These are phyloP conservation scores for Catostomus latipinnis DNA, from an alignment of 2,797 vertebrate species.

Conservation along the genomic window DNA sequence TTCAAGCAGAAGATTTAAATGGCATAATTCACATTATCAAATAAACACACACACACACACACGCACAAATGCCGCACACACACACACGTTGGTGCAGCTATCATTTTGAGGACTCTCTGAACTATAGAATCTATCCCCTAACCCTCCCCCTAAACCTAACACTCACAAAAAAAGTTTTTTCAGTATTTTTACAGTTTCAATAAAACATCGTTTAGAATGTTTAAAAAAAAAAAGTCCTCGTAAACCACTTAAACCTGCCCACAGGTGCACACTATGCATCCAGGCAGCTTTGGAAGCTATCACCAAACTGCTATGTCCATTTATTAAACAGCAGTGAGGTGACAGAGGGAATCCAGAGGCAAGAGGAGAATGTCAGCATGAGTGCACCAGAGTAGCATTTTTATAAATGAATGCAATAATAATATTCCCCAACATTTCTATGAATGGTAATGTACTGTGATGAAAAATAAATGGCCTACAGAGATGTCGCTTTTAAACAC, in stretches of 20 bases:
- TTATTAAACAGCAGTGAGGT: slow-evolving; percentile 27
- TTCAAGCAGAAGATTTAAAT: slow-evolving; percentile 77
- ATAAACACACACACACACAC: slow-evolving; percentile 53
- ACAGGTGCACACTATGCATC: background rate
- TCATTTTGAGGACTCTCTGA: no score
- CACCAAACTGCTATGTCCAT: background rate
- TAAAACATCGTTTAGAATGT: no score
- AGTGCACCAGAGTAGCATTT: slow-evolving; percentile 17
- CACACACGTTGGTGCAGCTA: no score
- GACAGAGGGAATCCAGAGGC: slow-evolving; percentile 32
- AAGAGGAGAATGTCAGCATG: slow-evolving; percentile 27
- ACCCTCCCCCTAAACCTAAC: no score
- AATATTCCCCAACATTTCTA: slow-evolving; percentile 20
- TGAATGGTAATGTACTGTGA: slow-evolving; percentile 42
- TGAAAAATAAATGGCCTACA: slow-evolving; percentile 8
- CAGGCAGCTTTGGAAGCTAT: slow-evolving; percentile 5
- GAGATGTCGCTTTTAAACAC: slow-evolving; percentile 34
- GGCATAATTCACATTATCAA: slow-evolving; percentile 76
- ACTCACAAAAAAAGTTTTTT: no score
- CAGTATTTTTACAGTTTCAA: no score
- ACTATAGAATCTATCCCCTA: no score
- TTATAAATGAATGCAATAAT: slow-evolving; percentile 37
- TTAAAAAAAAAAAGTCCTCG: no score
- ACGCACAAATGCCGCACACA: slow-evolving; percentile 9
- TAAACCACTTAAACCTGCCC: background rate